A percentile compares a stretch with the other conserved stretches of the same genome.
Evolutionary conservation across 2,113 vertebrate species (phyloP).

Genomic region (Gracilinanus agilis): DNA sequence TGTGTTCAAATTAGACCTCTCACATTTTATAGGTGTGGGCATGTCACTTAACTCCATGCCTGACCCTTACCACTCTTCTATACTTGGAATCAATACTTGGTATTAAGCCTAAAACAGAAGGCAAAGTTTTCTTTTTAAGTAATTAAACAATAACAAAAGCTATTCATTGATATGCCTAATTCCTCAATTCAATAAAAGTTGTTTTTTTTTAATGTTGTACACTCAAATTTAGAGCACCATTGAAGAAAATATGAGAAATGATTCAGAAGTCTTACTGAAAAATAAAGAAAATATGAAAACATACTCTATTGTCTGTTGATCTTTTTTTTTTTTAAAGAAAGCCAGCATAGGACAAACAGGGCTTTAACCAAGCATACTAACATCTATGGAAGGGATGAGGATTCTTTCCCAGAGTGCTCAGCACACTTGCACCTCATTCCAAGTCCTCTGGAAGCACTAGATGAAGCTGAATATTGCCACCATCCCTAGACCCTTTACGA

Average conservation of each 20-base stretch:
- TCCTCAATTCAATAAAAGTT: neutral
- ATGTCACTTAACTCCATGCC: too few relatives aligned
- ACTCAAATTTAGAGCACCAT: neutral
- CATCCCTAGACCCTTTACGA: neutral
- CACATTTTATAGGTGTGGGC: too few relatives aligned
- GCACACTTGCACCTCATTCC: neutral
- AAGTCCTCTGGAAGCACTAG: neutral
- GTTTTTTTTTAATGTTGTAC: neutral
- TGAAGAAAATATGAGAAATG: conserved; percentile 6
- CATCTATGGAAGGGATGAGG: neutral
- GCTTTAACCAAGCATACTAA: neutral
- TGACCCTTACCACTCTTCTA: too few relatives aligned
- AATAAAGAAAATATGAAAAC: neutral
- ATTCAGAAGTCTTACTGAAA: neutral
- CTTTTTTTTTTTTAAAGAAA: neutral
- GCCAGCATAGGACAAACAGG: neutral
- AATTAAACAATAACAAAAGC: neutral
- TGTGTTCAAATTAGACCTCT: too few relatives aligned
- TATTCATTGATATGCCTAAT: neutral
- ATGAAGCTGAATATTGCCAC: neutral
- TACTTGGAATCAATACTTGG: too few relatives aligned
- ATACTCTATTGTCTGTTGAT: neutral
- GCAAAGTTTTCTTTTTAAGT: too few relatives aligned
- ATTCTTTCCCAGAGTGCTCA: neutral
- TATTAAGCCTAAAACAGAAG: too few relatives aligned